Conservation (phyloP, 2,888 invertebrate species). For the Megastigmus dorsalis region DNA sequence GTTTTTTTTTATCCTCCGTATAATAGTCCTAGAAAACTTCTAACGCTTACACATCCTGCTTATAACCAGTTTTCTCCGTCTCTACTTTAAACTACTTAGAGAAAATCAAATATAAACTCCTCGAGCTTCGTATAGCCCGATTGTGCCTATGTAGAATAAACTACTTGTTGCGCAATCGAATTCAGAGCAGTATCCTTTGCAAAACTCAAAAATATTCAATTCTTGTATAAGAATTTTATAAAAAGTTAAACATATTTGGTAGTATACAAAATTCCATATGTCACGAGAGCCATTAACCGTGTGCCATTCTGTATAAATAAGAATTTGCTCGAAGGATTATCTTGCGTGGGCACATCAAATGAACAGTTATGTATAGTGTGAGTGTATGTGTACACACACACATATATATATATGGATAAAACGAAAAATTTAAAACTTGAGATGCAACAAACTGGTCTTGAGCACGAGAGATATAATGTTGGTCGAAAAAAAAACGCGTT, state of each 20-base stretch:
- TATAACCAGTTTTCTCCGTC: slow-evolving; percentile 27
- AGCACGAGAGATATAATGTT: not conserved
- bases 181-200: no score
- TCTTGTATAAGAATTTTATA: no score
- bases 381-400: not conserved
- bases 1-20: slow-evolving; percentile 31
- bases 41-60: slow-evolving; percentile 13
- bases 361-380: slow-evolving; percentile 23
- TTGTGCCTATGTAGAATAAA: no score
- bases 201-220: no score
- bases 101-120: no score
- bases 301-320: no score
- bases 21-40: slow-evolving; percentile 27
- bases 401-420: no score
- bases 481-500: slow-evolving; percentile 2
- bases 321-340: slow-evolving; percentile 13
- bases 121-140: not conserved
- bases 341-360: slow-evolving; percentile 1
- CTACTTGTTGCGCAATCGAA: no score
- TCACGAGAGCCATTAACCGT: no score
- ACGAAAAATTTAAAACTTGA: slow-evolving; percentile 6
- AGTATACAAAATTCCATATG: no score
- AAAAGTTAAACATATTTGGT: no score
- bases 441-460: slow-evolving; percentile 29
- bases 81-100: not conserved